A percentile compares a stretch with the other conserved stretches of the same genome.
These are phyloP conservation scores for Dromas ardeola DNA, from an alignment of 2,113 vertebrate species.

Conservation along the genomic window DNA sequence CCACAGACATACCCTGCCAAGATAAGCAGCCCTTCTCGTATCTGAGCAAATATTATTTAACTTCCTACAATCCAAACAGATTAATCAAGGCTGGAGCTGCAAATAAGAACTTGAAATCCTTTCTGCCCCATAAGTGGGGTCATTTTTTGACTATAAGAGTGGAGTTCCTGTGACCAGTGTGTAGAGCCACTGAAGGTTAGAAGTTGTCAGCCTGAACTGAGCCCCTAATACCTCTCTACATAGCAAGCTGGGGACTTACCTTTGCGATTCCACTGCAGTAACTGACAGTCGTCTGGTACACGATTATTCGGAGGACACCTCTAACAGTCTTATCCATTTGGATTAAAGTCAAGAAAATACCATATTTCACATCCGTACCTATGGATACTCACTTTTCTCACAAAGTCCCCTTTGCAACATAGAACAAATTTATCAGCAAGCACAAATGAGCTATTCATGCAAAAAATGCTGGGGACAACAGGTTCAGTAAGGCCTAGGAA, in stretches of 20 bases:
- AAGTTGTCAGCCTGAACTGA: not conserved
- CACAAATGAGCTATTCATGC: not conserved
- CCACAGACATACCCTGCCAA: not conserved
- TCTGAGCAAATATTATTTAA: not conserved
- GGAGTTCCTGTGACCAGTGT: not conserved
- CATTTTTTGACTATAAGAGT: not conserved
- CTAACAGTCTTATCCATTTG: not conserved
- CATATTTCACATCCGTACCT: not conserved
- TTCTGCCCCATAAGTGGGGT: not conserved
- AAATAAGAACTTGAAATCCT: not conserved
- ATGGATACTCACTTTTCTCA: not conserved
- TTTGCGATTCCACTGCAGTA: not conserved
- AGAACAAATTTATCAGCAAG: not conserved
- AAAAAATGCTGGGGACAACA: not conserved
- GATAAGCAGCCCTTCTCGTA: not conserved
- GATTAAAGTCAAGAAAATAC: not conserved
- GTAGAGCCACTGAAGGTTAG: not conserved
- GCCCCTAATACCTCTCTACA: not conserved
- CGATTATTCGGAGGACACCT: not conserved
- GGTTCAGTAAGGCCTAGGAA: not conserved
- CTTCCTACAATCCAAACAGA: not conserved
- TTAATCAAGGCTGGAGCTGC: not conserved
- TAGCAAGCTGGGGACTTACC: not conserved
- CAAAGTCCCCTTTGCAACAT: not conserved
- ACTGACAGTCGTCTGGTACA: not conserved